Conservation (phyloP, 1,140 invertebrate species). For the Zaprionus taronus region DNA sequence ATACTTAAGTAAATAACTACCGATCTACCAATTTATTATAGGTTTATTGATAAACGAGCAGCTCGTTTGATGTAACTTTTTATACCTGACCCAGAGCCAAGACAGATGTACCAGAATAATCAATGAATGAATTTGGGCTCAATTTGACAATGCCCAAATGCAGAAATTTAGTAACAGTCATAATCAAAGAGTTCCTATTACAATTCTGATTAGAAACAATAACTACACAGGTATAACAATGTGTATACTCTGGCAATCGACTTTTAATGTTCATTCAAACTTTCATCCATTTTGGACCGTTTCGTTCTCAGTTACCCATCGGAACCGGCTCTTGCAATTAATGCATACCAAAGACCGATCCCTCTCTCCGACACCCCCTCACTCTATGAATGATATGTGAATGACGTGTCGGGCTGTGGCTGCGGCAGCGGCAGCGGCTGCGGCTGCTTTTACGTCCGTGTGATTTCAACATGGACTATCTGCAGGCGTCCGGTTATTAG, state of each 20-base stretch:
- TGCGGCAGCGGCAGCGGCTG: background rate
- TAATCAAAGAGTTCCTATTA: background rate
- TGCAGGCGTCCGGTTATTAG: slow-evolving; percentile 3
- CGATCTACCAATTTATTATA: too few species aligned
- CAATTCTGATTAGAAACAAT: background rate
- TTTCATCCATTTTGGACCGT: background rate
- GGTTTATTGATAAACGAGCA: too few species aligned
- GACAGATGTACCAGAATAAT: too few species aligned
- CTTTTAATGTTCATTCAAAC: background rate
- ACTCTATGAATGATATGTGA: background rate
- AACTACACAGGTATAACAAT: background rate
- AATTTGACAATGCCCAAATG: background rate
- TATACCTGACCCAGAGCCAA: too few species aligned
- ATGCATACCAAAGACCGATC: background rate
- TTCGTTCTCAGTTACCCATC: background rate
- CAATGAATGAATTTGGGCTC: too few species aligned
- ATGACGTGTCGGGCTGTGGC: background rate
- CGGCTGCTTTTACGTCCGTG: slow-evolving; percentile 1
- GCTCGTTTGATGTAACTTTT: too few species aligned
- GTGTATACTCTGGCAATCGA: background rate
- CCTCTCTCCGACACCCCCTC: too few species aligned
- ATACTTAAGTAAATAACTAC: too few species aligned
- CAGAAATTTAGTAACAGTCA: background rate
- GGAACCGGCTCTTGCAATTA: slow-evolving; percentile 1
- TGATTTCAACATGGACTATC: slow-evolving; percentile 1